These are phyloP conservation scores for Drosophila phalerata DNA, from an alignment of 2,888 invertebrate genomes.

Conservation along the genomic window DNA sequence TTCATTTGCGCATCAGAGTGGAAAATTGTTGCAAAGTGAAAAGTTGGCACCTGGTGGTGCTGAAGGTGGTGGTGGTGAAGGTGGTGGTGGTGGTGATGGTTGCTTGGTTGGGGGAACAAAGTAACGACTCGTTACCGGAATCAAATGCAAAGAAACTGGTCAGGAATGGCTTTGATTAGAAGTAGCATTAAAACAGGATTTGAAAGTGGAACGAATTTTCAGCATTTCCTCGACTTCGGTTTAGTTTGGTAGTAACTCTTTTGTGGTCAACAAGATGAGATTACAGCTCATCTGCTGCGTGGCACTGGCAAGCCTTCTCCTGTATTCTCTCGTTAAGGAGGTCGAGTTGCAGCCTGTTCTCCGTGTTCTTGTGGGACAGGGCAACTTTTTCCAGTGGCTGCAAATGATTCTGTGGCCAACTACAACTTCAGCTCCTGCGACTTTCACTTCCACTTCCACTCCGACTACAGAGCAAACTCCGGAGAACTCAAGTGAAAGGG, in stretches of 20 bases:
- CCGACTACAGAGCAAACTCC: constrained; percentile 5
- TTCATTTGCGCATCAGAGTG: constrained; percentile 61
- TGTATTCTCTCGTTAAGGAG: background rate
- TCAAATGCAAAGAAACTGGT: constrained; percentile 40
- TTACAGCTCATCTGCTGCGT: constrained; percentile 36
- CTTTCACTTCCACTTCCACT: background rate
- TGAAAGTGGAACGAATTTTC: constrained; percentile 23
- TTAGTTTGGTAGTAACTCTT: constrained; percentile 32
- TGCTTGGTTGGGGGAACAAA: background rate
- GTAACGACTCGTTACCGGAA: constrained; percentile 5
- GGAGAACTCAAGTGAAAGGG: constrained; percentile 21
- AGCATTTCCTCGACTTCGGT: background rate
- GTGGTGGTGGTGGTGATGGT: background rate
- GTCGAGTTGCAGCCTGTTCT: background rate
- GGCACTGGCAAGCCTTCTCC: background rate
- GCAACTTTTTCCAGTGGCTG: constrained; percentile 68
- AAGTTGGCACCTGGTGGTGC: constrained; percentile 37
- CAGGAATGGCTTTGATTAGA: constrained; percentile 24
- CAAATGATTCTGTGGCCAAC: constrained; percentile 49
- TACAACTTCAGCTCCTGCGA: background rate
- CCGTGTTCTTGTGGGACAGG: constrained; percentile 4
- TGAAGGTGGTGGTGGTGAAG: background rate
- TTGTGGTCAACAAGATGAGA: constrained; percentile 54
- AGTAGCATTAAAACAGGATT: constrained; percentile 40
- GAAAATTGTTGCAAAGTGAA: constrained; percentile 59